phyloP scores from a whole-genome alignment of 2,797 vertebrate species.

The Okamejei kenojei region DNA sequence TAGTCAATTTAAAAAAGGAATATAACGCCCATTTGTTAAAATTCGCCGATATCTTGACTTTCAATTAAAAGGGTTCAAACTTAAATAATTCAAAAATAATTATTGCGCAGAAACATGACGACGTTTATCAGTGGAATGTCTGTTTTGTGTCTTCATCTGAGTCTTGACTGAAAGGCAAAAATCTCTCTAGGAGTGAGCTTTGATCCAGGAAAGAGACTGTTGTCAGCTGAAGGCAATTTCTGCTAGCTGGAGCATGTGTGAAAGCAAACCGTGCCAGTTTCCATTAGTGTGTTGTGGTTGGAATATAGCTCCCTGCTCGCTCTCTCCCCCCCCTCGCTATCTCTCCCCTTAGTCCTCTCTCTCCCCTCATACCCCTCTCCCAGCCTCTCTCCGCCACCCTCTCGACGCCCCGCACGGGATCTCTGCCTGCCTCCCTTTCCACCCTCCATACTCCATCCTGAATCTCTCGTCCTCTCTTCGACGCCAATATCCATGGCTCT shows the following conservation, averaged over 20 bases:
- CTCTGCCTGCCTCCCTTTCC: too few relatives aligned
- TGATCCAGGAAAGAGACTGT: background rate
- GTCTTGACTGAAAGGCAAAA: background rate
- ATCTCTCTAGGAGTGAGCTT: too few relatives aligned
- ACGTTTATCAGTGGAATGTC: background rate
- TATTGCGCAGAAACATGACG: background rate
- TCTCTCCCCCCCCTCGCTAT: background rate
- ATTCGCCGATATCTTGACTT: background rate
- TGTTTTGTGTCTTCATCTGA: background rate
- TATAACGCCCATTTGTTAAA: background rate
- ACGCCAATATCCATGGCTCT: too few relatives aligned
- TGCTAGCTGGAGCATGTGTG: background rate
- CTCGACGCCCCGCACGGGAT: too few relatives aligned
- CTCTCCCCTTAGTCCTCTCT: background rate
- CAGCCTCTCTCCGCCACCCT: too few relatives aligned
- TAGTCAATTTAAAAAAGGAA: background rate
- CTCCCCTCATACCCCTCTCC: too few relatives aligned
- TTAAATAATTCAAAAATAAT: background rate
- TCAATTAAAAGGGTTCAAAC: background rate
- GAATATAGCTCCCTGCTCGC: background rate
- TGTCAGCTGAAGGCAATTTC: background rate
- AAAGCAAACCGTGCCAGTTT: background rate
- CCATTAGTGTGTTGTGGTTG: background rate
- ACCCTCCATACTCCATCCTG: too few relatives aligned
- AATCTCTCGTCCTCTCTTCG: too few relatives aligned